phyloP scores from a whole-genome alignment of 2,888 invertebrate genomes.

The Busseola fusca region DNA sequence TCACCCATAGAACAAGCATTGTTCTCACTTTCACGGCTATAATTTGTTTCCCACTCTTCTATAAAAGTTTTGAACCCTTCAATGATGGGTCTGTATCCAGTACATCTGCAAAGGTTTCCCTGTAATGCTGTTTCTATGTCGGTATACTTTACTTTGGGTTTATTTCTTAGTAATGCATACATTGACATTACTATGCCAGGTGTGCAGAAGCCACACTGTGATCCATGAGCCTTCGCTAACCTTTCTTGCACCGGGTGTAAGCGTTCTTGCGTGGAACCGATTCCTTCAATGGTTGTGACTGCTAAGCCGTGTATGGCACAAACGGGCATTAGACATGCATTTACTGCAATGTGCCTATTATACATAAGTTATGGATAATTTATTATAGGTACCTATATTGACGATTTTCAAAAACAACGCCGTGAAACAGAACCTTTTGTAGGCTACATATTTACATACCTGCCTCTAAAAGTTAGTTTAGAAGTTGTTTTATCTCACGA shows the following conservation, averaged over 20 bases:
- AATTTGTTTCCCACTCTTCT: conserved; percentile 91
- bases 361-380: conserved; percentile 10
- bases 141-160: conserved; percentile 91
- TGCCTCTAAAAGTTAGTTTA: background rate
- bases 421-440: background rate
- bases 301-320: conserved; percentile 96
- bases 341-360: conserved; percentile 93
- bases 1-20: conserved; percentile 90
- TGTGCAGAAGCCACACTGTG: conserved; percentile 98
- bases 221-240: conserved; percentile 96
- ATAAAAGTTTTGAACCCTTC: conserved; percentile 96
- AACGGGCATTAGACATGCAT: conserved; percentile 96
- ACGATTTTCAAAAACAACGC: background rate
- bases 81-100: conserved; percentile 97
- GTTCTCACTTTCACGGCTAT: conserved; percentile 63
- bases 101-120: conserved; percentile 96
- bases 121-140: conserved; percentile 95
- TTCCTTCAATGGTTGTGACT: conserved; percentile 97
- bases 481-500: too few relatives aligned
- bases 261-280: conserved; percentile 93
- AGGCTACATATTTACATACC: background rate
- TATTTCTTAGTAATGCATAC: conserved; percentile 95
- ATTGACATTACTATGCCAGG: conserved; percentile 99
- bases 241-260: conserved; percentile 96
- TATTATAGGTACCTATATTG: background rate